Conservation (phyloP, 2,113 vertebrate species). For the Indicator indicator region DNA sequence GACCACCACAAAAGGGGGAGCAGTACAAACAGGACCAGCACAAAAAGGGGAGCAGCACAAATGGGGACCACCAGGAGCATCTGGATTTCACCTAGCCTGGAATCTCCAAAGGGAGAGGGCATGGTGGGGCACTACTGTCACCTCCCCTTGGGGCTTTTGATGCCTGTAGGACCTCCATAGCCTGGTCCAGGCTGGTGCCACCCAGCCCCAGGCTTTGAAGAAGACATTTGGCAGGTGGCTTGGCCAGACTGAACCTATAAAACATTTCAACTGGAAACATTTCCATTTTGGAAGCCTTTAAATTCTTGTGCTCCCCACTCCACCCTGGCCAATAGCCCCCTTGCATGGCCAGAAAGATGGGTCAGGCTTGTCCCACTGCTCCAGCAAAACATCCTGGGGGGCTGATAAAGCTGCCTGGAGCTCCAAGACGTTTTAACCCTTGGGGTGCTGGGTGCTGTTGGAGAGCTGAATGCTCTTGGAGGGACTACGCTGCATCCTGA, state of each 20-base stretch:
- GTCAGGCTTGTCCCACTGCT: background rate
- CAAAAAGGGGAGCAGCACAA: background rate
- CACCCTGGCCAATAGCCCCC: background rate
- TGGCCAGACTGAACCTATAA: fast-evolving
- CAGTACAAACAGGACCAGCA: background rate
- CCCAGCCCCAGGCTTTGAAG: background rate
- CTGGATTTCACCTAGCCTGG: background rate
- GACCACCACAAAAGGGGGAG: background rate
- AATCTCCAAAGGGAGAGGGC: background rate
- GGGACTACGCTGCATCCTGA: fast-evolving
- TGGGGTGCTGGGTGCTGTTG: background rate
- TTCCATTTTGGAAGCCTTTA: background rate
- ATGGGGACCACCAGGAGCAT: background rate
- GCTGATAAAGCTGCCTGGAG: background rate
- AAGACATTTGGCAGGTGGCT: background rate
- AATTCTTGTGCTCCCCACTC: background rate
- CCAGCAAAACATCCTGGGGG: background rate
- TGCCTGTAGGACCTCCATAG: background rate
- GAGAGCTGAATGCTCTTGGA: background rate
- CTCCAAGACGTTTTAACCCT: background rate
- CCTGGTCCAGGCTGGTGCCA: background rate
- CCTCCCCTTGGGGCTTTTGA: background rate
- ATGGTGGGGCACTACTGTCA: too few relatives aligned
- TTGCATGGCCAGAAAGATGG: background rate
- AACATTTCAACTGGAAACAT: background rate